phyloP scores from a whole-genome alignment of 2,797 vertebrate species.

The Danionella dracula region DNA sequence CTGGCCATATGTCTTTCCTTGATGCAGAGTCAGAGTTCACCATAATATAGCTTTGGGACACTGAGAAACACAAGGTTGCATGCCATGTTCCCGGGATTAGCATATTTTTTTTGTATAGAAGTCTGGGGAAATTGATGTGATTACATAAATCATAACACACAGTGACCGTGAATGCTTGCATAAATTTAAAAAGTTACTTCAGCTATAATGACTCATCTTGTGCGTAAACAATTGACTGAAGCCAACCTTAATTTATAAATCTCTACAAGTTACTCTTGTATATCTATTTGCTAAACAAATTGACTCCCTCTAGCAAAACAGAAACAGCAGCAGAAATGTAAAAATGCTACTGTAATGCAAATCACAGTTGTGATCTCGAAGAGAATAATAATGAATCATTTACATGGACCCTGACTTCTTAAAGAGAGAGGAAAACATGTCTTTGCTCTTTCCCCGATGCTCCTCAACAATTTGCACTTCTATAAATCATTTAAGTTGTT shows the following conservation, averaged over 20 bases:
- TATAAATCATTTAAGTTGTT: constrained; percentile 26
- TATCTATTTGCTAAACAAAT: background rate
- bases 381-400: constrained; percentile 45
- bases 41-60: no score
- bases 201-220: no score
- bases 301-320: background rate
- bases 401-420: constrained; percentile 30
- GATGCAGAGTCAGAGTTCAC: no score
- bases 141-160: no score
- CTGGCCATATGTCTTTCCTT: no score
- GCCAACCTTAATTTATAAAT: background rate
- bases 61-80: no score
- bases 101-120: no score
- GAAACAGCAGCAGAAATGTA: background rate
- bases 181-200: no score
- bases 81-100: no score
- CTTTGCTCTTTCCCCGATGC: background rate
- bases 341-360: background rate
- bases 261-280: background rate
- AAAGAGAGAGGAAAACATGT: constrained; percentile 18
- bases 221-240: background rate
- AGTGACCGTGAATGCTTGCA: no score
- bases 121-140: no score
- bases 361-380: background rate
- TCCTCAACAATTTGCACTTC: constrained; percentile 31